Evolutionary conservation across 2,113 vertebrate genomes (phyloP).

Genomic region (Felis chaus): DNA sequence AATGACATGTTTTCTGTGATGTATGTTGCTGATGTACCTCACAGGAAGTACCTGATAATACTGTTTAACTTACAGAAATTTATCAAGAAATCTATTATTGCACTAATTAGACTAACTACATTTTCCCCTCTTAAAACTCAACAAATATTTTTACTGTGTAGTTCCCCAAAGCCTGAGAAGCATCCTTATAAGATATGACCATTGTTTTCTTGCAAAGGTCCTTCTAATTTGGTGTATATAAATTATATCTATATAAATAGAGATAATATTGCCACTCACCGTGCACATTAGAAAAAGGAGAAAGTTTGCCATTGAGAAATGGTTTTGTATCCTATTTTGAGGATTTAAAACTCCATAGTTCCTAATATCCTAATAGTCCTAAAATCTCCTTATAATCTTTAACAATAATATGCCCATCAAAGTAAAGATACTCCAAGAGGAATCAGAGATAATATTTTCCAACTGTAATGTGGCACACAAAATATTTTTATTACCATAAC

Average conservation of each 20-base stretch:
- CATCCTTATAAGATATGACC: background rate
- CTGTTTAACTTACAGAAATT: background rate
- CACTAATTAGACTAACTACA: background rate
- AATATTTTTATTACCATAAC: conserved; percentile 41
- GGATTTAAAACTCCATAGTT: background rate
- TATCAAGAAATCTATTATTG: background rate
- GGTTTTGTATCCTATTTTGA: background rate
- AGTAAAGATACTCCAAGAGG: background rate
- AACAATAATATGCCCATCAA: background rate
- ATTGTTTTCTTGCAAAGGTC: background rate
- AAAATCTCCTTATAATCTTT: conserved; percentile 29
- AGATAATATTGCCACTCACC: background rate
- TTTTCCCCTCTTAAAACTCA: background rate
- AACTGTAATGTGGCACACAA: conserved; percentile 15
- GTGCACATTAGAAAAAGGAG: background rate
- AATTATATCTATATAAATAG: background rate
- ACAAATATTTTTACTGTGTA: background rate
- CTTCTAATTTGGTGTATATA: background rate
- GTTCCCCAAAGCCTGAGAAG: background rate
- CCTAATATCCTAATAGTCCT: background rate
- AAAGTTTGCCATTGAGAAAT: background rate
- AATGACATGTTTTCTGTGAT: background rate
- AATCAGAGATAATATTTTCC: background rate
- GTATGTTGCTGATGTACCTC: background rate
- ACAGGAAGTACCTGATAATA: background rate